Evolutionary conservation across 2,113 vertebrate species (phyloP).

Genomic region (Rissa tridactyla): DNA sequence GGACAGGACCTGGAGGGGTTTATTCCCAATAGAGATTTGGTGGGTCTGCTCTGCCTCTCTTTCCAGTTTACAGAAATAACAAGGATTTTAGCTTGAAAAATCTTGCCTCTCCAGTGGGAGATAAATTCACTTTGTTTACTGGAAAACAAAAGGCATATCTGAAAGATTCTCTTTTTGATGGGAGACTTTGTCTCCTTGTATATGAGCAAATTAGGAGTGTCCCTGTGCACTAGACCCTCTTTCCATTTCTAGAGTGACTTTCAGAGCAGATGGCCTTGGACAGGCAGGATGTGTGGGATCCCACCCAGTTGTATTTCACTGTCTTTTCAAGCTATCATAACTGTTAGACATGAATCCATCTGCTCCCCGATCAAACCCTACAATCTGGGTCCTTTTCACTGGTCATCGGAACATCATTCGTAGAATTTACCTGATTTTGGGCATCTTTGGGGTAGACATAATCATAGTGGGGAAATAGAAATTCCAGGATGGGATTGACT

Average conservation of each 20-base stretch:
- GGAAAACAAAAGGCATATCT: background rate
- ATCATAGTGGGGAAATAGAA: background rate
- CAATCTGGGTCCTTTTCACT: background rate
- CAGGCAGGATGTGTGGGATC: background rate
- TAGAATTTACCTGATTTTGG: background rate
- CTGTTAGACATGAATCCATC: background rate
- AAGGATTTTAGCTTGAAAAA: background rate
- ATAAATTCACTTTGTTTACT: background rate
- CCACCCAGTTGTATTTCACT: background rate
- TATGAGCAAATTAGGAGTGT: background rate
- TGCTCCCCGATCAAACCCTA: background rate
- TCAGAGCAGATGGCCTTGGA: background rate
- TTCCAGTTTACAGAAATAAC: background rate
- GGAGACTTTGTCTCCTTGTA: background rate
- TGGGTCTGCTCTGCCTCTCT: background rate
- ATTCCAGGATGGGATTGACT: background rate
- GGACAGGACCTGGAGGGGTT: background rate
- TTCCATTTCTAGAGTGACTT: background rate
- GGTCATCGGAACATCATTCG: background rate
- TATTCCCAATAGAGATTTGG: background rate
- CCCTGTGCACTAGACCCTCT: background rate
- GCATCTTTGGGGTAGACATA: background rate
- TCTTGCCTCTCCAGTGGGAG: background rate
- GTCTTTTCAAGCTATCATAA: background rate
- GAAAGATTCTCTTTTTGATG: background rate